Percentiles rank a stretch among this genome's conserved stretches.
Conservation (phyloP, 2,113 vertebrate species). For the Steatornis caripensis region DNA sequence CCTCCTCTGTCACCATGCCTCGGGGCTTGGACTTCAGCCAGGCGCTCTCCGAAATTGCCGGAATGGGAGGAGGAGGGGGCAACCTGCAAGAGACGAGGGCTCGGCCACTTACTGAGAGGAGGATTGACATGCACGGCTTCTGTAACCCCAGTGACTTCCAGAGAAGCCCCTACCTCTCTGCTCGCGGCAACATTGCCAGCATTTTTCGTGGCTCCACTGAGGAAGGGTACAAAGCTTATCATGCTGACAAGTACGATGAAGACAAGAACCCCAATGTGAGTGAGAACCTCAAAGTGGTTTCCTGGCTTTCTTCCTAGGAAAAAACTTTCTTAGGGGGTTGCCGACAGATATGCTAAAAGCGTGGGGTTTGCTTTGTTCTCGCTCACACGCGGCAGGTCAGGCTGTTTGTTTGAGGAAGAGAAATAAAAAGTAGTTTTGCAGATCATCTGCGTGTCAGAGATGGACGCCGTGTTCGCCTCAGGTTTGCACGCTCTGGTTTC, state of each 20-base stretch:
- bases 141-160: neutral
- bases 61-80: neutral
- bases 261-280: constrained; percentile 85
- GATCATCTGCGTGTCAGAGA: neutral
- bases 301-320: neutral
- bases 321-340: neutral
- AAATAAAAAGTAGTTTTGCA: neutral
- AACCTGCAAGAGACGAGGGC: neutral
- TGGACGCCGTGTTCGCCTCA: neutral
- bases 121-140: neutral
- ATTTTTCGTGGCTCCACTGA: constrained; percentile 69
- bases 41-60: neutral
- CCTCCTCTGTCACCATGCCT: neutral
- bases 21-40: constrained; percentile 49
- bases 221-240: constrained; percentile 77
- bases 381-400: neutral
- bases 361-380: neutral
- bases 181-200: constrained; percentile 75
- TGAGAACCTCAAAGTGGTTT: neutral
- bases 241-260: constrained; percentile 77
- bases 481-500: neutral
- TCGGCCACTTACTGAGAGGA: neutral
- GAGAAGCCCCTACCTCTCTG: constrained; percentile 77
- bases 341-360: neutral
- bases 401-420: neutral